Evolutionary conservation across 2,113 vertebrate species (phyloP).

Genomic region (Felis chaus): DNA sequence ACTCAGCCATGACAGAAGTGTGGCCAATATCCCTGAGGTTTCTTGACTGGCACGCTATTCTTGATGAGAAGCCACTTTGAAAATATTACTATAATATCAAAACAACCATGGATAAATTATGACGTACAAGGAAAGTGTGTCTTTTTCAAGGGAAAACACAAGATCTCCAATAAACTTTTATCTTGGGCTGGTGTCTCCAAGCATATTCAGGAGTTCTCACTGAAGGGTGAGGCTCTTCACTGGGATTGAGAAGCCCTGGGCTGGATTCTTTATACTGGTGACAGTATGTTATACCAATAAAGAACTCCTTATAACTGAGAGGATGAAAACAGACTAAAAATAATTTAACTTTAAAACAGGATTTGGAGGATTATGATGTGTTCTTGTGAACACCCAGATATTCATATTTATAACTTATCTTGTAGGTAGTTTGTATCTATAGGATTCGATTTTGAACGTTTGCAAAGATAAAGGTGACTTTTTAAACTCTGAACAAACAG

Average conservation of each 20-base stretch:
- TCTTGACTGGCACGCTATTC: background rate
- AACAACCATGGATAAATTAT: background rate
- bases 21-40: background rate
- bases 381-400: background rate
- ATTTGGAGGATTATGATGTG: background rate
- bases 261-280: background rate
- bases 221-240: background rate
- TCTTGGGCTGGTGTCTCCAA: too few relatives aligned
- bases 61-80: background rate
- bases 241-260: too few relatives aligned
- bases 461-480: background rate
- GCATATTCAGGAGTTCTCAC: background rate
- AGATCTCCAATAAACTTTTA: background rate
- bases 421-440: background rate
- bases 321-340: background rate
- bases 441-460: background rate
- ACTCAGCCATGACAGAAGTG: fast-evolving
- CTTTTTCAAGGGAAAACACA: background rate
- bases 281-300: background rate
- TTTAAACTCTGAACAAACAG: background rate
- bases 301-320: background rate
- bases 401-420: background rate
- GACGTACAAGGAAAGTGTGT: background rate
- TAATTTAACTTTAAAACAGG: background rate
- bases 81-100: background rate